Percentiles rank a stretch among this genome's conserved stretches.
Evolutionary conservation across 2,113 vertebrate genomes (phyloP).

Genomic region (Plectropomus leopardus): DNA sequence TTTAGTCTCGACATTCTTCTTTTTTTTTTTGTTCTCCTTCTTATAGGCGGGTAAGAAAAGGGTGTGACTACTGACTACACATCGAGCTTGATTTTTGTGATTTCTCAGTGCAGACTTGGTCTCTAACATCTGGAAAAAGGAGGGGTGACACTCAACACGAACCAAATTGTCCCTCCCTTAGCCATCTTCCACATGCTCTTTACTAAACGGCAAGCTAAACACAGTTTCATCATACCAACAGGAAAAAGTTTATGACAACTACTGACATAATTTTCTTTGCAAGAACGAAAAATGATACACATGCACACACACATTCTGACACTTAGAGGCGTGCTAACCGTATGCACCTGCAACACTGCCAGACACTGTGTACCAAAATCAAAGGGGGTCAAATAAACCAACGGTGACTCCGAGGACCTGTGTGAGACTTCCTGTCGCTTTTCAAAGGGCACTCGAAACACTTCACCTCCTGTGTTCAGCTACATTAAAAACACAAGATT

Average conservation of each 20-base stretch:
- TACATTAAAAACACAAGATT: slow-evolving; percentile 45
- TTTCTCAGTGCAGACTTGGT: slow-evolving; percentile 84
- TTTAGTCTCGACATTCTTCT: slow-evolving; percentile 46
- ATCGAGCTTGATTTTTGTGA: slow-evolving; percentile 75
- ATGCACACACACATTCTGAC: slow-evolving; percentile 58
- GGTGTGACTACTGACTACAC: slow-evolving; percentile 73
- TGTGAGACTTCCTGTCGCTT: slow-evolving; percentile 41
- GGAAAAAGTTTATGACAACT: slow-evolving; percentile 59
- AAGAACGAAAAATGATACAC: slow-evolving; percentile 62
- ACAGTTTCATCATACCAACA: slow-evolving; percentile 67
- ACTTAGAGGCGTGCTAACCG: slow-evolving; percentile 53
- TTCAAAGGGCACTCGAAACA: slow-evolving; percentile 34
- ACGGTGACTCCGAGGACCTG: slow-evolving; percentile 30
- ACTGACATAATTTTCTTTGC: slow-evolving; percentile 60
- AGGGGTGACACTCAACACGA: slow-evolving; percentile 46
- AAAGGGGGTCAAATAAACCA: slow-evolving; percentile 36
- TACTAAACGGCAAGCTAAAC: slow-evolving; percentile 77
- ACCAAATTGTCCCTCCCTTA: slow-evolving; percentile 45
- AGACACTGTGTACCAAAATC: slow-evolving; percentile 58
- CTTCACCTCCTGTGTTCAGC: slow-evolving; percentile 22
- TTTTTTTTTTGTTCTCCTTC: slow-evolving; percentile 49
- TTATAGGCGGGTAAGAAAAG: slow-evolving; percentile 51
- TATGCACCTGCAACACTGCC: slow-evolving; percentile 43
- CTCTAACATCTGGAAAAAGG: slow-evolving; percentile 68
- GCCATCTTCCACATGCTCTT: slow-evolving; percentile 72